phyloP scores from a whole-genome alignment of 2,888 invertebrate species.

The Mythimna ferrago region DNA sequence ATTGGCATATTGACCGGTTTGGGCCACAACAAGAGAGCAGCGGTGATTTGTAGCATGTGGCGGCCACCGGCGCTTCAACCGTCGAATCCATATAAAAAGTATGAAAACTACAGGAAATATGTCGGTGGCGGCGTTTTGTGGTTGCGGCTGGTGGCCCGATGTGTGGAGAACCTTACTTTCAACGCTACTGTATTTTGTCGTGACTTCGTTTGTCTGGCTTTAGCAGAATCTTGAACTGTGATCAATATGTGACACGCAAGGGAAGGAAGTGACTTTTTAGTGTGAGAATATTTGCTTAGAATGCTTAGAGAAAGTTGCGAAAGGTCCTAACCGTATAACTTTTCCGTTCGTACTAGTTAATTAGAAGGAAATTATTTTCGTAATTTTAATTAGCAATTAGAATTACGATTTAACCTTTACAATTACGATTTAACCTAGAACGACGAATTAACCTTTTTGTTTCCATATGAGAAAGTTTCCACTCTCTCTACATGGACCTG shows the following conservation, averaged over 20 bases:
- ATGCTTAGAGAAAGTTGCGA: background rate
- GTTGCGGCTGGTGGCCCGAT: too few species aligned
- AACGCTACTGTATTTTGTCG: conserved; percentile 29
- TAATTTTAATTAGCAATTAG: background rate
- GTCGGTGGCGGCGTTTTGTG: too few species aligned
- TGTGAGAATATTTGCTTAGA: conserved; percentile 2
- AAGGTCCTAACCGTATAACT: background rate
- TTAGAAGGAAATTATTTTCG: background rate
- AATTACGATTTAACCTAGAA: too few species aligned
- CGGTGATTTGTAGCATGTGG: too few species aligned
- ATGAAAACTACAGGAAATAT: too few species aligned
- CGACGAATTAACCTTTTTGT: too few species aligned
- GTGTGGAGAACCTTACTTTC: background rate
- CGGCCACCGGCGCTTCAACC: too few species aligned
- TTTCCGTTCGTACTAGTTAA: background rate
- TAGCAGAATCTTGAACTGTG: conserved; percentile 31
- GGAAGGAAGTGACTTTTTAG: background rate
- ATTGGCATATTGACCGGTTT: too few species aligned
- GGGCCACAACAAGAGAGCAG: too few species aligned
- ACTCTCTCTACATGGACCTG: background rate
- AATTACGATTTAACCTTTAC: background rate
- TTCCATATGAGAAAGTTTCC: too few species aligned
- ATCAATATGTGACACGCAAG: conserved; percentile 35
- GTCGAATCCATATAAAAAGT: too few species aligned
- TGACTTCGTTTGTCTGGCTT: conserved; percentile 49